Evolutionary conservation across 1,140 invertebrate genomes (phyloP).

Genomic region (Aphaenogaster rudis): DNA sequence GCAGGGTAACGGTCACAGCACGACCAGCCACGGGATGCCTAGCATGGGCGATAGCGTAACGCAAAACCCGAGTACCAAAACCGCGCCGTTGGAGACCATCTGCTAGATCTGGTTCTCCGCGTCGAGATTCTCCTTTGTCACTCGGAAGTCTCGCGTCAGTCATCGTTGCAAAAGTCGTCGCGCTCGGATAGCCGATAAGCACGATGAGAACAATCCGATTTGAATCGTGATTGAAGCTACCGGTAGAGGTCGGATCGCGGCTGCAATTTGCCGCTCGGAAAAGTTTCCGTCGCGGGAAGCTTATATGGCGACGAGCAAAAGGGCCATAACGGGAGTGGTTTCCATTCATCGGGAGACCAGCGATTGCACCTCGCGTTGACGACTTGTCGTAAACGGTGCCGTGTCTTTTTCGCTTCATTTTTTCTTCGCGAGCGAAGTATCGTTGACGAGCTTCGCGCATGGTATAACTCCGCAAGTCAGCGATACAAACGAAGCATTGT

Average conservation of each 20-base stretch:
- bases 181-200: background rate
- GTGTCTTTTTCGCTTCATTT: background rate
- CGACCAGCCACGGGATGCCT: conserved; percentile 91
- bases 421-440: background rate
- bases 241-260: background rate
- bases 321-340: conserved; percentile 4
- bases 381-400: background rate
- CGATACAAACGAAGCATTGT: background rate
- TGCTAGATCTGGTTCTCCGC: conserved; percentile 81
- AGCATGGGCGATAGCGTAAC: conserved; percentile 92
- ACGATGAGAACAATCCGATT: conserved; percentile 5
- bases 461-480: background rate
- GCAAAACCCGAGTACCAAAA: conserved; percentile 91
- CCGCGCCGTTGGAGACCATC: conserved; percentile 88
- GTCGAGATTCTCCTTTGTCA: background rate
- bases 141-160: background rate
- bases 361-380: background rate
- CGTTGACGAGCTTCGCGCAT: background rate
- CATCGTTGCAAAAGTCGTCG: background rate
- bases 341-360: background rate
- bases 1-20: conserved; percentile 87
- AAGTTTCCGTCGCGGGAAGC: background rate
- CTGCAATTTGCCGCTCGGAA: background rate
- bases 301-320: conserved; percentile 6
- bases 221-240: background rate